These are phyloP conservation scores for Peromyscus californicus DNA, from an alignment of 2,113 vertebrate species.

Conservation along the genomic window DNA sequence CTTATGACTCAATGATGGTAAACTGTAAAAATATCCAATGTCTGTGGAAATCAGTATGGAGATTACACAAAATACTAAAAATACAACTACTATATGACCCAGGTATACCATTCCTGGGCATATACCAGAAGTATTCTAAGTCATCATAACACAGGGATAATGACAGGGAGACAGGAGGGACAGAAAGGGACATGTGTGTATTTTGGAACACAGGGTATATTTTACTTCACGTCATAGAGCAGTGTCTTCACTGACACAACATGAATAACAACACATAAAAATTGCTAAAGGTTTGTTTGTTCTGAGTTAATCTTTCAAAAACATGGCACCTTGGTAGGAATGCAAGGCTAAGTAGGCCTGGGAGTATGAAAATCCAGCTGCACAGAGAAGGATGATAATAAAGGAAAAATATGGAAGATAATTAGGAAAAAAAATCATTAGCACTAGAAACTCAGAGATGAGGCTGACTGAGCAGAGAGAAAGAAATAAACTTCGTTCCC, in stretches of 20 bases:
- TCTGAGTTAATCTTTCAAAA: background rate
- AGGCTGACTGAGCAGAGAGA: background rate
- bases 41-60: background rate
- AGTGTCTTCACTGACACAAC: fast-evolving
- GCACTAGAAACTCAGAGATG: too few species aligned
- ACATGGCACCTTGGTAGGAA: too few species aligned
- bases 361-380: too few species aligned
- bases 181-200: too few species aligned
- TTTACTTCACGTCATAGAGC: background rate
- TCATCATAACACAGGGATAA: background rate
- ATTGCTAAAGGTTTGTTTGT: background rate
- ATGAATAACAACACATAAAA: background rate
- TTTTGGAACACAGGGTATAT: background rate
- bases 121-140: background rate
- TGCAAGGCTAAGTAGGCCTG: too few species aligned
- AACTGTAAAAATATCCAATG: too few species aligned
- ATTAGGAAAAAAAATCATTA: background rate
- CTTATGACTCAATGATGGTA: background rate
- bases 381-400: too few species aligned
- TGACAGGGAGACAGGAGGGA: background rate
- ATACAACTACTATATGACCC: background rate
- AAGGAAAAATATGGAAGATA: too few species aligned
- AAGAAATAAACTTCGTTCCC: background rate
- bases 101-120: background rate
- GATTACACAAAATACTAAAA: background rate